A percentile compares a stretch with the other conserved stretches of the same genome.
Conservation (phyloP, 2,888 invertebrate genomes). For the Gymnocheta viridis region DNA sequence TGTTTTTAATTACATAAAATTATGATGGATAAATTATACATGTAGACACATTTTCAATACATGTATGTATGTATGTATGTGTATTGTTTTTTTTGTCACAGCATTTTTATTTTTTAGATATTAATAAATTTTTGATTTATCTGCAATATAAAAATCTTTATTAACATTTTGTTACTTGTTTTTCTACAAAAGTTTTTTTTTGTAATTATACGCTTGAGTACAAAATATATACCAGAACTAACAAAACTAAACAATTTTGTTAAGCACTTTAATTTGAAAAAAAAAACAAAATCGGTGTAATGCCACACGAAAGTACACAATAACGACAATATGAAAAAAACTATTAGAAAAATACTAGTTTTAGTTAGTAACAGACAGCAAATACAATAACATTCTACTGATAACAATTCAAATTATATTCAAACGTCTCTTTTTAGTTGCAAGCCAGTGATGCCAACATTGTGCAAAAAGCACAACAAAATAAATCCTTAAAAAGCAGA, state of each 20-base stretch:
- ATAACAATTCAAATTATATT: slow-evolving; percentile 54
- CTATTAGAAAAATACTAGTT: slow-evolving; percentile 28
- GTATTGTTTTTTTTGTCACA: background rate
- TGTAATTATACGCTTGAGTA: background rate
- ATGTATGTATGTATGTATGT: background rate
- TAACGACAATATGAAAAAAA: slow-evolving; percentile 4
- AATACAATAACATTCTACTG: slow-evolving; percentile 8
- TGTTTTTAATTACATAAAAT: background rate
- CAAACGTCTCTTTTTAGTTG: slow-evolving; percentile 40
- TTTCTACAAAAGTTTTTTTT: background rate
- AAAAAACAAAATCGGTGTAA: slow-evolving; percentile 12
- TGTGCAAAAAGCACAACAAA: too few species aligned
- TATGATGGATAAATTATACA: background rate
- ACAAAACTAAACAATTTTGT: slow-evolving; percentile 24
- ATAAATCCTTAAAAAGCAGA: too few species aligned
- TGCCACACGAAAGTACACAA: slow-evolving; percentile 28
- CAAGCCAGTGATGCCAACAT: too few species aligned
- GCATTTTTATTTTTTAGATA: background rate
- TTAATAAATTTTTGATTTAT: background rate
- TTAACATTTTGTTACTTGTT: background rate
- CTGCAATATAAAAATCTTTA: background rate
- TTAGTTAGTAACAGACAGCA: slow-evolving; percentile 25
- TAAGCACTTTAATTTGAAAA: slow-evolving; percentile 5
- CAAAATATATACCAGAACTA: background rate
- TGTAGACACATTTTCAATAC: background rate